A percentile compares a stretch with the other conserved stretches of the same genome.
phyloP scores from a whole-genome alignment of 2,113 vertebrate genomes.

The Cacatua alba region DNA sequence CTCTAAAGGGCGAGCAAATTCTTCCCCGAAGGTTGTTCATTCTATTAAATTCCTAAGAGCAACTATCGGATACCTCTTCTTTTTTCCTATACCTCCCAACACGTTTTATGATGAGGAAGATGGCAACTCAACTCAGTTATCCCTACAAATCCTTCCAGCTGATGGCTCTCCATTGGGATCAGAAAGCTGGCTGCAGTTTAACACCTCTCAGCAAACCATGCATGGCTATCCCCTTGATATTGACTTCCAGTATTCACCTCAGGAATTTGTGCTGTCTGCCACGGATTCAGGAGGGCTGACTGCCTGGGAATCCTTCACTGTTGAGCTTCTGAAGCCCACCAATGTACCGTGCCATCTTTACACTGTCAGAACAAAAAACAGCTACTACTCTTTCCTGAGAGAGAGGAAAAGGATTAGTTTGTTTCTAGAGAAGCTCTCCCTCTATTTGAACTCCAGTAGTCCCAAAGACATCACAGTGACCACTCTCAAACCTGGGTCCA shows the following conservation, averaged over 20 bases:
- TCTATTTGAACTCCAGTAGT: slow-evolving; percentile 40
- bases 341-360: slow-evolving; percentile 48
- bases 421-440: slow-evolving; percentile 62
- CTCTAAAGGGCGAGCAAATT: slow-evolving; percentile 55
- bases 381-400: slow-evolving; percentile 62
- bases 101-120: slow-evolving; percentile 69
- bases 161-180: background rate
- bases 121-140: slow-evolving; percentile 47
- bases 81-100: slow-evolving; percentile 50
- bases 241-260: slow-evolving; percentile 67
- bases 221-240: slow-evolving; percentile 45
- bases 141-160: slow-evolving; percentile 28
- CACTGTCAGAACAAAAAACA: slow-evolving; percentile 39
- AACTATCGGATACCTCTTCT: slow-evolving; percentile 63
- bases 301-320: slow-evolving; percentile 25
- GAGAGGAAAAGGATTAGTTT: slow-evolving; percentile 39
- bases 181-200: slow-evolving; percentile 63
- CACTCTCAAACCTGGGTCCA: slow-evolving; percentile 53
- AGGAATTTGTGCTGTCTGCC: slow-evolving; percentile 50
- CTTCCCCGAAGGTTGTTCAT: slow-evolving; percentile 38
- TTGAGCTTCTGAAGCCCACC: slow-evolving; percentile 13
- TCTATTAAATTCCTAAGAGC: slow-evolving; percentile 59
- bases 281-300: slow-evolving; percentile 40
- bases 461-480: background rate
- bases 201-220: slow-evolving; percentile 17